Evolutionary conservation across 1,140 invertebrate species (phyloP).

Genomic region (Diachasma alloeum): DNA sequence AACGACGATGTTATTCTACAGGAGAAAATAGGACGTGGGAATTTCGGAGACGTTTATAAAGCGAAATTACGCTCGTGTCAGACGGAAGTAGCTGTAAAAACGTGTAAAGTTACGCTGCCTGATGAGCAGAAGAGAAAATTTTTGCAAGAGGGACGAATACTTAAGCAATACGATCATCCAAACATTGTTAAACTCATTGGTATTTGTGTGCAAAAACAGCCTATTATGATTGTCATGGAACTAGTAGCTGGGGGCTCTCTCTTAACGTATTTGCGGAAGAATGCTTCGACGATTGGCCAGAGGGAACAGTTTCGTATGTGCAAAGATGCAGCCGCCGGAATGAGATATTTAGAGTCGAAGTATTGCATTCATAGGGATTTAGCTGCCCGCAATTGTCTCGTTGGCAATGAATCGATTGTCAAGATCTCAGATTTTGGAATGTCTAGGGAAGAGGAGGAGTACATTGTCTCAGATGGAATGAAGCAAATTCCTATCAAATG

Average conservation of each 20-base stretch:
- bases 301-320: constrained; percentile 89
- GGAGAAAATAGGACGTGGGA: constrained; percentile 95
- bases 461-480: constrained; percentile 96
- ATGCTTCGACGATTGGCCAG: constrained; percentile 73
- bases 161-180: constrained; percentile 96
- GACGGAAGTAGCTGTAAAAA: constrained; percentile 94
- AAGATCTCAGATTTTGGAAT: constrained; percentile 99
- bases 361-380: constrained; percentile 97
- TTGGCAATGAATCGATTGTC: constrained; percentile 84
- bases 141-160: constrained; percentile 92
- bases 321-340: constrained; percentile 91
- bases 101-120: constrained; percentile 90
- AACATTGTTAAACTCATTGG: constrained; percentile 97
- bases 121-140: constrained; percentile 98
- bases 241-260: constrained; percentile 92
- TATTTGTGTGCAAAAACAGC: constrained; percentile 97
- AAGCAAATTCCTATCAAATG: constrained; percentile 99
- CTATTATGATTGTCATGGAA: constrained; percentile 99
- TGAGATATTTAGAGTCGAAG: constrained; percentile 95
- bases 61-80: constrained; percentile 84
- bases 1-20: constrained; percentile 93
- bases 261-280: constrained; percentile 85
- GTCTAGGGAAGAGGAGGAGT: constrained; percentile 97
- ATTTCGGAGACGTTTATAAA: constrained; percentile 97
- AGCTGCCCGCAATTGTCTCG: constrained; percentile 93